Evolutionary conservation across 2,888 invertebrate genomes (phyloP), one percentile per base, ranked within the genome.

Genomic region (Protophormia terraenovae): DNA sequence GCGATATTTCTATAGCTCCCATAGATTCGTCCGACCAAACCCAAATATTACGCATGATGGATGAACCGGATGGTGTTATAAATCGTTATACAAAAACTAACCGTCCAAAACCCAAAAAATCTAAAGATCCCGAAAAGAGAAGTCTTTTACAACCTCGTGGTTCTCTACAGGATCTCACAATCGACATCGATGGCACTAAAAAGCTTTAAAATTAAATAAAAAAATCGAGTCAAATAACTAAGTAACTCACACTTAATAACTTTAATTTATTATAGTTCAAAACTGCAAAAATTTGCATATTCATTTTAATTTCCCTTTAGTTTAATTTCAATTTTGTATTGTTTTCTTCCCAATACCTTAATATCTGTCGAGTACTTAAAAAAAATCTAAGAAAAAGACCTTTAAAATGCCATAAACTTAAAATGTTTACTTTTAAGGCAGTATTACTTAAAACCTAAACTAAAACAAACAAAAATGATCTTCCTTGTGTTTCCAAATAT

Each of bases 1-100:
- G 99, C 5, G 99, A 99, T 93, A 99, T 99, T 86, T 98, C 97
- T 0, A 97, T 98, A 66, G 98, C 98, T 55, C 98, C 98, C 1
- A 95, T 98, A 64, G 97, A 98, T 93, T 97, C 98, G 53, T 97
- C 97, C 7, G 98, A 98, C 94, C 98, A 98, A 92, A 96, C 96
- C 2, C 94, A 96, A 87, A 97, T 98, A 86, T 93, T 98, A 16
- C 95, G 97, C 64, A 98, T 98, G 97, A 99, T 99, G 98, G 98
- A 98, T 91, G 97, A 97, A 87, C 95, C 96, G 5, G 97, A 98
- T 89, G 98, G 98, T 0, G 97, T 98, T 6, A 93, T 95, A 14
- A 97, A 98, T 92, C 94, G 95, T 86, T 93, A 93, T 89, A 93
- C 93, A 67, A 95, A 95, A 91, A 94, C 94, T 87, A 95, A 94